A percentile compares a stretch with the other conserved stretches of the same genome.
Evolutionary conservation across 53 echinoderm and acorn worm genomes (phyloP).

Genomic region (Antedon mediterranea): DNA sequence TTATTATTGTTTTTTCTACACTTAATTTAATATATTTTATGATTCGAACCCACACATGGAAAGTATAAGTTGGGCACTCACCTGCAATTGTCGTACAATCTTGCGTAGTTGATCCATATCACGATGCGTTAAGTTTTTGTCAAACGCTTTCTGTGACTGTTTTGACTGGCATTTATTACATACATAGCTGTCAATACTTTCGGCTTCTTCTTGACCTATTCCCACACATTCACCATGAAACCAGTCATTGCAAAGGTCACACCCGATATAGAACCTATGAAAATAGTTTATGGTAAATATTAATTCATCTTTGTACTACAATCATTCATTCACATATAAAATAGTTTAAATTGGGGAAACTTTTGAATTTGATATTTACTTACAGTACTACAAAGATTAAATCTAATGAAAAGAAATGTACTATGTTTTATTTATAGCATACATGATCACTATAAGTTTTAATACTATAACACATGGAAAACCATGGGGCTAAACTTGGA

Average conservation of each 20-base stretch:
- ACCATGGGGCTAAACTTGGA: too few relatives aligned
- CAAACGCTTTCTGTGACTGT: conserved; percentile 39
- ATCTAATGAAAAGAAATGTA: too few relatives aligned
- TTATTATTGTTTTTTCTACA: conserved; percentile 22
- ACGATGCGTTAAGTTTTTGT: conserved; percentile 55
- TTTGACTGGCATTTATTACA: conserved; percentile 68
- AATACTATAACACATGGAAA: too few relatives aligned
- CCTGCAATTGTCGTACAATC: conserved; percentile 79
- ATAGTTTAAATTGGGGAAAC: too few relatives aligned
- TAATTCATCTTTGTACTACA: too few relatives aligned
- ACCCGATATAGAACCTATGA: conserved; percentile 92
- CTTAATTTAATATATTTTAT: too few relatives aligned
- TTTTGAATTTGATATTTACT: too few relatives aligned
- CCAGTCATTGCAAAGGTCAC: conserved; percentile 99
- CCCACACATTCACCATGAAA: conserved; percentile 93
- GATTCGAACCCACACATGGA: not conserved
- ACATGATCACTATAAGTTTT: too few relatives aligned
- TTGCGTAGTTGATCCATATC: conserved; percentile 81
- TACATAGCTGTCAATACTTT: conserved; percentile 89
- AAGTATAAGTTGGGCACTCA: conserved; percentile 10
- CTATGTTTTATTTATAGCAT: too few relatives aligned
- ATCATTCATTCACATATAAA: too few relatives aligned
- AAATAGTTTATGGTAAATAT: too few relatives aligned
- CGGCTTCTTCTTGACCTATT: conserved; percentile 70
- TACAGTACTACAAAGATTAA: too few relatives aligned